Evolutionary conservation across 35 echinoderm and acorn worm species (phyloP), one percentile per base, ranked within the genome.

Genomic region (Apostichopus japonicus): DNA sequence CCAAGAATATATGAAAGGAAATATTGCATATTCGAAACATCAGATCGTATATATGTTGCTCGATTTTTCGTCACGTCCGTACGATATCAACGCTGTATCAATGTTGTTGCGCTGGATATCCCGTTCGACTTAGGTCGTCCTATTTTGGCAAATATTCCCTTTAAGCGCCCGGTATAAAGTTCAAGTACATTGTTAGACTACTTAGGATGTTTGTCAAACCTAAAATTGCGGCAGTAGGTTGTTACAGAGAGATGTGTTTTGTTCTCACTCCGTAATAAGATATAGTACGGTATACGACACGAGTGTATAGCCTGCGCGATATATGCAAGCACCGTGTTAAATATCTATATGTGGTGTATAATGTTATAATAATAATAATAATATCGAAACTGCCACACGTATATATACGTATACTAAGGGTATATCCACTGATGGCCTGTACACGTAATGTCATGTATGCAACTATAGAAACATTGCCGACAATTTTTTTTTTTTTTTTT

Each of bases 101-200:
- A 44, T 3, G 33, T 44, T 44, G 33, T 4, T 44, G 33, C 33
- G 4, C 33, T 44, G 33, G 33, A 44, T 44, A 44, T 44, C 33
- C 33, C 33, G 33, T 44, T 44, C 33, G 33, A 44, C 33, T 44
- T 44, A 44, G 33, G 33, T 44, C 33, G 33, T 44, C 33, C 33
- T 44, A 44, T 44, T 44, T 44, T 44, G 33, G 33, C 33, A 44
- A 44, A 44, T 44, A 44, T 61, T 19, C 71, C 71, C 71, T 75
- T 75, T 75, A 75, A 75, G 7, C 71, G 1, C 21, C 16, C n/a
- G 17, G 71, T 14, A 75, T 75, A 75, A 75, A 75, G 71, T 75
- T 75, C 71, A 75, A 75, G 71, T n/a, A 23, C 71, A 23, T 19
- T 75, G 71, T 75, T 75, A 75, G 17, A 75, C 71, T 75, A 75